phyloP scores from a whole-genome alignment of 1,140 invertebrate species.

The Eriocheir sinensis region DNA sequence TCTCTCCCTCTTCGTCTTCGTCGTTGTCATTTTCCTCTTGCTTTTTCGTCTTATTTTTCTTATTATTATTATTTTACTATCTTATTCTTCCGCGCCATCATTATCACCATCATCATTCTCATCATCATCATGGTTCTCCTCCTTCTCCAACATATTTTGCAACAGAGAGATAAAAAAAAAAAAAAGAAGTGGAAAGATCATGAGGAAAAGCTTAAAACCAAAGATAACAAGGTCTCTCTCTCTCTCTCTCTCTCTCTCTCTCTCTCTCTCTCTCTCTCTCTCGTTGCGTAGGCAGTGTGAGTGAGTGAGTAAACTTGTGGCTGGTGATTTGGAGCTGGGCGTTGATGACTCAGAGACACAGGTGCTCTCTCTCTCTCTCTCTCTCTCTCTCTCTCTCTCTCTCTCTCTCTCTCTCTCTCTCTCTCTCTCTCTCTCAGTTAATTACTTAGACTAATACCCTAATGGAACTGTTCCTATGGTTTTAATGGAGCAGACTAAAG shows the following conservation, averaged over 20 bases:
- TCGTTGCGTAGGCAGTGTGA: too few relatives aligned
- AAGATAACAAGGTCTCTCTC: not conserved
- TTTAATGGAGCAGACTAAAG: too few relatives aligned
- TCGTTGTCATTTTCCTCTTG: too few relatives aligned
- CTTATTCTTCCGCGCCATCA: too few relatives aligned
- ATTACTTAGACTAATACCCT: too few relatives aligned
- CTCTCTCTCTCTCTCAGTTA: not conserved
- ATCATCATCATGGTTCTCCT: too few relatives aligned
- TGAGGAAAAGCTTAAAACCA: not conserved
- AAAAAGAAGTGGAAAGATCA: not conserved
- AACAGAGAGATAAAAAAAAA: not conserved
- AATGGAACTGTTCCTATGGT: too few relatives aligned
- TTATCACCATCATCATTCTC: too few relatives aligned
- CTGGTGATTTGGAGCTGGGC: not conserved
- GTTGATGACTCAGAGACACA: not conserved
- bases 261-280: conserved; percentile 22
- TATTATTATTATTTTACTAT: too few relatives aligned
- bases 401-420: conserved; percentile 15
- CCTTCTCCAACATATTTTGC: not conserved
- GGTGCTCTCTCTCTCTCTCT: conserved; percentile 2
- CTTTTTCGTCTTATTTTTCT: too few relatives aligned
- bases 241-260: conserved; percentile 22
- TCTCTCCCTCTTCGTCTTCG: too few relatives aligned
- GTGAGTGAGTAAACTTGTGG: not conserved
- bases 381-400: conserved; percentile 22